Evolutionary conservation across 2,797 vertebrate species (phyloP), one percentile per base, ranked within the genome.

Genomic region (Sebastes minor): DNA sequence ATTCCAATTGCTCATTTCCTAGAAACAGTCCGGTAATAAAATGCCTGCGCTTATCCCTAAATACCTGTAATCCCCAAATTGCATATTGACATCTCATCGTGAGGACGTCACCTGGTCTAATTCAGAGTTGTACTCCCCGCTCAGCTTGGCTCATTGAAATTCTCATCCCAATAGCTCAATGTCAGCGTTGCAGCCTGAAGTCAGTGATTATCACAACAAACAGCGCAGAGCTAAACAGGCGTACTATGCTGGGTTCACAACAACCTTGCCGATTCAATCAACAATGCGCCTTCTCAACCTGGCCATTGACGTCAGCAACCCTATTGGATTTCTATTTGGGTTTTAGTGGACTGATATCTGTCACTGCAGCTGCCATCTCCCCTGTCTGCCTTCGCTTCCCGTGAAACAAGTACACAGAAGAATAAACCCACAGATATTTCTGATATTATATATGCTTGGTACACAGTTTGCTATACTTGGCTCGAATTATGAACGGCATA

Each of bases 221-320:
- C 69, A 55, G 33, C 12, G 12, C 63, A 49, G 14, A 61, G 33
- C 11, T 63, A 27, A 73, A 59, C 56, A 66, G 28, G 71, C 53
- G 62, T 28, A 8, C 73, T 59, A 8, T 42, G 16, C 66, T 30
- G 52, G 38, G 74, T 83, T 82, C 62, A 71, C 30, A 75, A 14
- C 28, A 32, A 27, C 56, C 20, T 70, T 6, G 5, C 66, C 73
- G 80, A 91, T 82, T 79, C 32, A 68, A 83, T 90, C 80, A 85
- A 16, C 14, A 6, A 4, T 70, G 30, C 38, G 38, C 63, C 81
- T 74, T 68, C 71, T 80, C 80, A 90, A 80, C 74, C 60, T 49
- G 57, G 57, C 72, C 68, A 80, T 42, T 91, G 89, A 91, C 49
- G 77, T 92, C 89, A 92, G 67, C 9, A 2, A 11, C 11, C 52